Base-by-base conservation (phyloP, 2,797 vertebrate species). In the Muscicapa striata region DNA sequence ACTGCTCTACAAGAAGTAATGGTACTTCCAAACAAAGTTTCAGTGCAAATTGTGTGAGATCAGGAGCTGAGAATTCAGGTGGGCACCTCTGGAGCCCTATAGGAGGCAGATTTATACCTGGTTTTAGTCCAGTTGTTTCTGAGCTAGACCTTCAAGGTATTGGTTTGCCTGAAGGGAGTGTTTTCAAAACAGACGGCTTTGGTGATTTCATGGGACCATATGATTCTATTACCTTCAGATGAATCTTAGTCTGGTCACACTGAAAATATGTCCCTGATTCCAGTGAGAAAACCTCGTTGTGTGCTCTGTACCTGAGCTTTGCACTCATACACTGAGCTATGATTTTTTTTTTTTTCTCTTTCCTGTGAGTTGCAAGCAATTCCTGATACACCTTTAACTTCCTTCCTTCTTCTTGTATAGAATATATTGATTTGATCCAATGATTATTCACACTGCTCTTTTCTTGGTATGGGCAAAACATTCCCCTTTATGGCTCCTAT, bases 1-100 rank as follows among this genome's bases (percentile, higher is more conserved):
- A 22, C 6, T 51, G 12, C 27, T 75, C 34, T 75, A 4, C 0
- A 0, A 43, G 43, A 61, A 67, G 9, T 23, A 52, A 21, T 8
- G 6, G 3, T 22, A 36, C 6, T 59, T 85, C 27, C 11, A 23
- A 48, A 19, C 5, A 19, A 87, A 48, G 15, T 86, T 75, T 68
- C 43, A 41, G 17, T 20, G 4, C 43, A 51, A 94, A 78, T 62
- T 40, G 10, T 5, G 3, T 38, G 15, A 24, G 19, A 68, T 26
- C 30, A 51, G 46, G 54, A 72, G 64, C 17, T 54, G 49, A 68
- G 26, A 32, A 62, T 73, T 57, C 13, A 30, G 19, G 3, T 34
- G 16, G 14, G 5, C 17, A 51, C 57, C 16, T 6, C 40, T 78
- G 36, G 18, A 59, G 26, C 16, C 15, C 21, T 32, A 1, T 2